Evolutionary conservation across 2,113 vertebrate genomes (phyloP), one percentile per base, ranked within the genome.

Genomic region (Herpetotheres cachinnans): DNA sequence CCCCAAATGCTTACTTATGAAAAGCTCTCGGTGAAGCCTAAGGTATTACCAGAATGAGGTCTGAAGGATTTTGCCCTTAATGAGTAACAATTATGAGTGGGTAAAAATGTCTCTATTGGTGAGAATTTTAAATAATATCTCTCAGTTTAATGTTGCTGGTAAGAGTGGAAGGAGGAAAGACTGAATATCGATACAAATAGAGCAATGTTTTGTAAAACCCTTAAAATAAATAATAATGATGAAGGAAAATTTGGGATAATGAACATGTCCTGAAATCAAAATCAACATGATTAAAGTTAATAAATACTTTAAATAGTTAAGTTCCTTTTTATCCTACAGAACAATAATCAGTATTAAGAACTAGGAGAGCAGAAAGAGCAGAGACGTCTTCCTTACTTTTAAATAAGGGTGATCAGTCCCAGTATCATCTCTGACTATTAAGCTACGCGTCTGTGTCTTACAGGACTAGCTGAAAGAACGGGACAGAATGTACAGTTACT

Each of bases 1-100:
- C 94, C 95, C 96, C 94, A 97, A 94, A 82, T 74, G 80, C 47
- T 62, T 84, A 95, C 80, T 83, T 87, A 88, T 44, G 78, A 94
- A 96, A 95, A 96, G 94, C 94, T 97, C 95, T 95, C 94, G 73
- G 86, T 95, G 91, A 97, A 97, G 91, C 93, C 94, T 82, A 95
- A 91, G 54, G 86, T 96, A 95, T 82, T 82, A 38, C 11, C 84
- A 84, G 89, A 96, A 95, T 96, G 95, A 97, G 93, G 94, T 96
- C 94, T 94, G 94, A 93, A 96, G 91, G 91, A 90, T 95, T 95
- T 90, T 87, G 61, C 89, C 89, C 81, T 93, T 88, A 90, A 61
- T 85, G 86, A 89, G 36, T 61, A 76, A 76, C 46, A 79, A 66
- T 30, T 65, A 73, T 66, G 54, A 80, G 49, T 47, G 58, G 36